Conservation (phyloP, 2,888 invertebrate genomes). For the Gisinianus flammeolus region DNA sequence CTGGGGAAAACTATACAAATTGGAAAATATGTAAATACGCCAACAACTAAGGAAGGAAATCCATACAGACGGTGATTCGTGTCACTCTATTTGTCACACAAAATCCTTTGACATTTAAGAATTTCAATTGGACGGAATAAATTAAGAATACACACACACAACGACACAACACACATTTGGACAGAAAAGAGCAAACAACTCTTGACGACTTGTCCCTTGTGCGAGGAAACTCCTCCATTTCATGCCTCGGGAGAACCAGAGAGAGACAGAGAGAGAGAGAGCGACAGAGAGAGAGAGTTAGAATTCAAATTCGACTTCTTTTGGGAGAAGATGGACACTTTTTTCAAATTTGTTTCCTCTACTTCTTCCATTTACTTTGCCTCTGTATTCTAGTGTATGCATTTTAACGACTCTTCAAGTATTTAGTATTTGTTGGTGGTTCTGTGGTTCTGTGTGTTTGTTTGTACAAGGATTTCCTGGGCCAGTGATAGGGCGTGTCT, state of each 20-base stretch:
- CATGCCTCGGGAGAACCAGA: not conserved
- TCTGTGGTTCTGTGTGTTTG: not conserved
- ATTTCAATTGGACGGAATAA: conserved; percentile 30
- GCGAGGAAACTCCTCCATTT: not conserved
- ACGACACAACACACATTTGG: not conserved
- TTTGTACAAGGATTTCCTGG: conserved; percentile 1
- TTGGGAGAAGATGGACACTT: conserved; percentile 23
- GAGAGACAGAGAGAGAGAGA: not conserved
- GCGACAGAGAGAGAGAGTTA: too few species aligned
- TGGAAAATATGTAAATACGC: not conserved
- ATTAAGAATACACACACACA: conserved; percentile 18
- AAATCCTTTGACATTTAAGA: conserved; percentile 19
- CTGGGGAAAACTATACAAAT: not conserved
- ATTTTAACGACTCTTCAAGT: not conserved
- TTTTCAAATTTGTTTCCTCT: not conserved
- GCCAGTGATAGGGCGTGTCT: conserved; percentile 25
- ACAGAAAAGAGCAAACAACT: not conserved
- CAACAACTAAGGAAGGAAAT: too few species aligned
- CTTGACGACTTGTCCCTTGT: not conserved
- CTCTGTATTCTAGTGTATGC: not conserved
- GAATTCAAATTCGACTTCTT: not conserved
- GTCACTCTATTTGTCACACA: conserved; percentile 31
- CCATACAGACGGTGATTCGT: conserved; percentile 4
- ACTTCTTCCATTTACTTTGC: not conserved
- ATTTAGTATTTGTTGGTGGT: not conserved